Base-by-base conservation (phyloP, 2,113 vertebrate species). In the Cebidichthys violaceus region DNA sequence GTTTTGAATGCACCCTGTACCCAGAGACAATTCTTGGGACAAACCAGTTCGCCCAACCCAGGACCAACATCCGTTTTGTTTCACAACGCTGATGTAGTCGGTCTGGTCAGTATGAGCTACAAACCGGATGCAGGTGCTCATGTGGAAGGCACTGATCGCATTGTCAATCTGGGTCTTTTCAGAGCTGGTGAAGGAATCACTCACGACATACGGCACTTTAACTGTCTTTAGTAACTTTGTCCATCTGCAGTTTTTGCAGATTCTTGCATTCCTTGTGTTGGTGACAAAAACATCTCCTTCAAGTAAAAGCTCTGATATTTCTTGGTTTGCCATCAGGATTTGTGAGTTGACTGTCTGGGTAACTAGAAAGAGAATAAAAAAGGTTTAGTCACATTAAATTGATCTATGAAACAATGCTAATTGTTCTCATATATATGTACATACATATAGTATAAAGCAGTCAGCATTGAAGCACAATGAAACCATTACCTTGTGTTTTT, bases 61-160 rank as follows among this genome's bases (percentile, higher is more conserved):
- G 50, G 50, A 54, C 50, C 24, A 75, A 4, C 80, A 82, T 1
- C 73, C 66, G 0, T 0, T 1, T 27, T 15, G 1, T 4, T 70
- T 77, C 27, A 70, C 81, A 2, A 77, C 37, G 57, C 8, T 71
- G 22, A 82, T 18, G 59, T 71, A 65, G 66, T 17, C 35, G 20
- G 1, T 4, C 20, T 82, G 55, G 4, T 1, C 0, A 0, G 0
- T 43, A 0, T 1, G 43, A 4, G 55, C 24, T 8, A 65, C 57
- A 1, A 82, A 70, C 9, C 37, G 57, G 2, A 81, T 2, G 17
- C 78, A 81, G 52, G 78, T 81, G 78, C 33, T 70, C 33, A 41
- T 2, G 72, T 43, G 8, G 67, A 82, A 47, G 13, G 0, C 14
- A 2, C 0, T 4, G 13, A 76, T 70, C 0, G 72, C 66, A 0